Base-by-base conservation (phyloP, 2,797 vertebrate species). In the Galaxias olidus region DNA sequence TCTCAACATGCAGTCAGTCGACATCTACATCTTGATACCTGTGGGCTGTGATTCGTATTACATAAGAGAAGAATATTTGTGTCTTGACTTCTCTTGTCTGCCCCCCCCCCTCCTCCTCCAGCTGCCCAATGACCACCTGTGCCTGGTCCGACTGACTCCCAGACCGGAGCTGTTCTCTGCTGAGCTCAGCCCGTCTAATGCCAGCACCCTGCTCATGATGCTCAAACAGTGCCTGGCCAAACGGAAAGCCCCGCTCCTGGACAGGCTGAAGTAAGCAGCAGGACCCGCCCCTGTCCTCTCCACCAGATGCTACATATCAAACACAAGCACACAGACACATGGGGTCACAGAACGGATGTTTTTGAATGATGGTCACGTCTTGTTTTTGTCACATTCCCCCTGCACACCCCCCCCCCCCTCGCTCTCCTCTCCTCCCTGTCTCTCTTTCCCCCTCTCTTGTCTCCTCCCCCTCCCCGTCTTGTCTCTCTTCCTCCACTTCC, bases 141-240 rank as follows among this genome's bases (percentile, higher is more conserved):
- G 93, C 84, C 90, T 98, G 82, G 89, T 98, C 74, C 93, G 88
- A 18, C 74, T 98, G 68, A 95, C 91, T 67, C 98, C 98, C 58
- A 89, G 84, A 20, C 82, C 62, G 52, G 79, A 93, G 77, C 89
- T 99, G 8, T 99, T 98, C 84, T 91, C 91, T n/a, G 76, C 82
- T 14, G 74, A 82, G 63, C 86, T 98, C 75, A 92, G 87, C 20
- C 82, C 93, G 11, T 65, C 86, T 48, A 97, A 94, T 65, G 89
- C 92, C 47, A 53, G 85, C 61, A 86, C 88, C 9, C 92, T 98
- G 81, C 54, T 98, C 70, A 81, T 93, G 76, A 91, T 98, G 94
- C 63, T 98, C 70, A 97, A 95, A 84, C 98, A 98, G 63, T 97
- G 93, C 86, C 84, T 98, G 82, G 89, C 82, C 68, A 97, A 90